A percentile compares a stretch with the other conserved stretches of the same genome.
These are phyloP conservation scores for Myiotriccus ornatus DNA, from an alignment of 2,797 vertebrate species.

Conservation along the genomic window DNA sequence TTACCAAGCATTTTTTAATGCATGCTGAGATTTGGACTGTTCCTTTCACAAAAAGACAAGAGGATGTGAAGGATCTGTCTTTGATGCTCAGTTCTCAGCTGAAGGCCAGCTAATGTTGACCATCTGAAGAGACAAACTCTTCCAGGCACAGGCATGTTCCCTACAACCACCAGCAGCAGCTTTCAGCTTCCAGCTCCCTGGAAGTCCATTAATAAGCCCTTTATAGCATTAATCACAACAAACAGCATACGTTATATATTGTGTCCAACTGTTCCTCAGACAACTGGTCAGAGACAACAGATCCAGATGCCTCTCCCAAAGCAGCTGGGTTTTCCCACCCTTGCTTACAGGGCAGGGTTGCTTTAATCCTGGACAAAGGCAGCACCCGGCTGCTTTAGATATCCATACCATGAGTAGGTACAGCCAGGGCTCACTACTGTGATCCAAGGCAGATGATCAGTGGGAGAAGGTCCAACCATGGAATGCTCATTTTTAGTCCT, in stretches of 20 bases:
- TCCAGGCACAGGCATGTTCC: neutral
- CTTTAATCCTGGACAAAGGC: neutral
- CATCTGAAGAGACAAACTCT: neutral
- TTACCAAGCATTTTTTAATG: neutral
- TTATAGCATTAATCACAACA: neutral
- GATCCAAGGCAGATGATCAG: neutral
- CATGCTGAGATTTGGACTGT: neutral
- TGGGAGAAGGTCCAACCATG: neutral
- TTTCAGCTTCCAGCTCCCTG: neutral
- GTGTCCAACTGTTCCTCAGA: neutral
- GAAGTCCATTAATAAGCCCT: neutral
- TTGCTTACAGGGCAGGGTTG: neutral
- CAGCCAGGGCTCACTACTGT: neutral
- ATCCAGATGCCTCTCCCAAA: neutral
- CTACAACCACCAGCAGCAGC: neutral
- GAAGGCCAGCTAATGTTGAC: neutral
- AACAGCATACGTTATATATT: neutral
- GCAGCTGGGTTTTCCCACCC: neutral
- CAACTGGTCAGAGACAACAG: neutral
- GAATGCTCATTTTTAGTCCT: neutral
- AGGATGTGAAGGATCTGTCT: neutral
- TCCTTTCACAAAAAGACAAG: neutral
- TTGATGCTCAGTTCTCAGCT: fast-evolving
- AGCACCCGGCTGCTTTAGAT: neutral
- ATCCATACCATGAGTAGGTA: fast-evolving